Percentiles rank a stretch among this genome's conserved stretches.
phyloP scores from a whole-genome alignment of 2,113 vertebrate species.

The Microcebus ravelobensis region DNA sequence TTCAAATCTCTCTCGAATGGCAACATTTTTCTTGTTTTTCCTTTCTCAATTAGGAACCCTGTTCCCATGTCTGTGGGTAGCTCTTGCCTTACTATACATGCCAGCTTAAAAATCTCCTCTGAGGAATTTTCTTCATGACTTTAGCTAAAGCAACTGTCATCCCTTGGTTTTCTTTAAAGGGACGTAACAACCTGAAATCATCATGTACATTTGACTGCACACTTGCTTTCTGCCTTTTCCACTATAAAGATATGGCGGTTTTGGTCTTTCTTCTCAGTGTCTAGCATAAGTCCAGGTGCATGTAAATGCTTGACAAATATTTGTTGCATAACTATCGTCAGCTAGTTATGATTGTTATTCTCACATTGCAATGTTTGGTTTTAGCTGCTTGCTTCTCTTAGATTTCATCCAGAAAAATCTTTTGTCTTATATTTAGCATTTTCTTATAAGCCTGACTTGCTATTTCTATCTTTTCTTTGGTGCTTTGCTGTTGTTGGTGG shows the following conservation, averaged over 20 bases:
- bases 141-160: not conserved
- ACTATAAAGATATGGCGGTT: not conserved
- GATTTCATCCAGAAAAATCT: not conserved
- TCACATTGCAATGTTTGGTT: not conserved
- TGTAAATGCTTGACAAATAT: not conserved
- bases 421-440: not conserved
- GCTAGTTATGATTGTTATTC: not conserved
- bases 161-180: not conserved
- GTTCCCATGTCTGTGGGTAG: not conserved
- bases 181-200: not conserved
- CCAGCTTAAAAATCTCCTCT: not conserved
- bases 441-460: not conserved
- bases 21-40: not conserved
- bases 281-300: not conserved
- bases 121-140: not conserved
- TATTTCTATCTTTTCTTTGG: not conserved
- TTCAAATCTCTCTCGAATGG: not conserved
- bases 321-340: not conserved
- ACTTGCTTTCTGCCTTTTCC: not conserved
- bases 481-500: not conserved
- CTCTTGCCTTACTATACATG: not conserved
- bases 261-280: not conserved
- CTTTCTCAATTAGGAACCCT: not conserved
- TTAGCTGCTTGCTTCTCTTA: not conserved
- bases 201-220: not conserved